Conservation (phyloP, 2,797 vertebrate species). For the Chloroceryle amazona region DNA sequence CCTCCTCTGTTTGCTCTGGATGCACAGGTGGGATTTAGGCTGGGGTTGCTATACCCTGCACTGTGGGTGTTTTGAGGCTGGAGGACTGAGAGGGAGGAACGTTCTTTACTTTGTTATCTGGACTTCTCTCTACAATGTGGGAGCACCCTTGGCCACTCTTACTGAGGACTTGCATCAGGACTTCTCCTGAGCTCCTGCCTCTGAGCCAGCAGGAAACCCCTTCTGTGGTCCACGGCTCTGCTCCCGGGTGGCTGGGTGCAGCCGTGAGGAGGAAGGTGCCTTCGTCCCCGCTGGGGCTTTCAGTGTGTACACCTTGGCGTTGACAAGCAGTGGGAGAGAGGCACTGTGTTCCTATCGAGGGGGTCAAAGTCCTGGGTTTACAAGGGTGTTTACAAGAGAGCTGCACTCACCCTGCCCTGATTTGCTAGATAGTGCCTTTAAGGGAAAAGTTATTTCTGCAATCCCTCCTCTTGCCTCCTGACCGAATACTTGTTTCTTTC, state of each 20-base stretch:
- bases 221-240: neutral
- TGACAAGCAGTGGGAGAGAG: neutral
- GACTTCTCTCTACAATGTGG: neutral
- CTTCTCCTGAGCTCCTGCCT: neutral
- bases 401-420: neutral
- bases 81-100: neutral
- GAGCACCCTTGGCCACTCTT: neutral
- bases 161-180: neutral
- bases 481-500: neutral
- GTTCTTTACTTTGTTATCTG: neutral
- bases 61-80: neutral
- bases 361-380: neutral
- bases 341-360: neutral
- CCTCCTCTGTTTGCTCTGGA: neutral
- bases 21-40: neutral
- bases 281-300: neutral
- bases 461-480: neutral
- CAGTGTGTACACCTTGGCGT: neutral
- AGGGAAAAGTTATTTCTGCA: neutral
- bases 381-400: neutral
- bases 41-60: neutral
- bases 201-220: neutral
- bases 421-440: neutral
- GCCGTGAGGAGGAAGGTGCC: neutral
- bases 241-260: accelerated